Evolutionary conservation across 2,888 invertebrate genomes (phyloP), one percentile per base, ranked within the genome.

Genomic region (Falcaria lacertinaria): DNA sequence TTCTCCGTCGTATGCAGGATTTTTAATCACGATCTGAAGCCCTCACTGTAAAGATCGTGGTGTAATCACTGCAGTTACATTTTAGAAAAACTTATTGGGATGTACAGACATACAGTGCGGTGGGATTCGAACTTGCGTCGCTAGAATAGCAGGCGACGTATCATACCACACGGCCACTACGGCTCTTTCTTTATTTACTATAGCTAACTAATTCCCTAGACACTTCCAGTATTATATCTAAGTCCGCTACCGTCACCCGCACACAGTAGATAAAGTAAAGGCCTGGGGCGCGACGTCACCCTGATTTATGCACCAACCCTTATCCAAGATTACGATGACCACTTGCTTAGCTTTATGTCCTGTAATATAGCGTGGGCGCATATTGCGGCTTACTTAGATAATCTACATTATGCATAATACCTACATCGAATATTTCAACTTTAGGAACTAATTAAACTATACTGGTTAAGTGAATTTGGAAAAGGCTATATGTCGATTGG

Each of bases 281-380:
- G 84, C 86, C 79, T 74, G 74, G 74, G 78, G 85, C 74, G 60
- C 69, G 67, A 57, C 71, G 82, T 84, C 85, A 79, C 82, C 74
- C 74, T 86, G 88, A 89, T 89, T 88, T 87, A 89, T 86, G 75
- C 67, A 68, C 71, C 78, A 79, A 81, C 88, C 88, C 87, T 86
- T 88, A 88, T 86, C 87, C 88, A 86, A 88, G 88, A 89, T 89
- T 88, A 88, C 84, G 87, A 87, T 88, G 88, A 88, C 88, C 80
- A 85, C 80, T 86, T 85, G 82, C 84, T 85, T 84, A 82, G 82
- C 78, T 82, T 80, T 82, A 83, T 81, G 37, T 15, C 22, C 37
- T 25, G 22, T 37, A 25, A 6, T 15, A 19, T 13, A 19, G 15
- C 19, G 19, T 19, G 11, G 8, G 11, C 28, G 28, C 11, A 11